These are phyloP conservation scores for Apteryx mantelli DNA, from an alignment of 2,113 vertebrate species.

Conservation along the genomic window DNA sequence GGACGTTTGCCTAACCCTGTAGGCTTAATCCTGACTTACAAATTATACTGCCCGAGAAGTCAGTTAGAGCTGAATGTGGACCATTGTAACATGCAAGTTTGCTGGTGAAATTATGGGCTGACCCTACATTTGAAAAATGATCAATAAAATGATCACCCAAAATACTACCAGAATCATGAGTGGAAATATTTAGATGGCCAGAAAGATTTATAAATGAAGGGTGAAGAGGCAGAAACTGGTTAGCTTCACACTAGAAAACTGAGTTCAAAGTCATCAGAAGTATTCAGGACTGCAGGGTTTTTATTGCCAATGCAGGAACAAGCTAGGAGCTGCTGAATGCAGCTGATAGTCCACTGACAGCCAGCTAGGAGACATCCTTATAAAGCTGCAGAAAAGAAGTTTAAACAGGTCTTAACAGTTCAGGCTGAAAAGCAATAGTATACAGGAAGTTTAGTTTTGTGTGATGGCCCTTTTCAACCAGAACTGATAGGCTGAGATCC, in stretches of 20 bases:
- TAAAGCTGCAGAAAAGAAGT: slow-evolving; percentile 25
- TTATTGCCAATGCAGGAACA: slow-evolving; percentile 42
- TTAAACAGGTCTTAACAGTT: slow-evolving; percentile 25
- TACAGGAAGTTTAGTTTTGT: neutral
- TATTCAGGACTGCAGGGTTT: slow-evolving; percentile 27
- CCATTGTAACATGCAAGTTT: neutral
- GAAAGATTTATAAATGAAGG: neutral
- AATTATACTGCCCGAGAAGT: slow-evolving; percentile 6
- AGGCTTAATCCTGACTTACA: slow-evolving; percentile 60
- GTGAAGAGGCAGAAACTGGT: slow-evolving; percentile 44
- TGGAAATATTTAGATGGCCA: slow-evolving; percentile 2
- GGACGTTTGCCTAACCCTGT: slow-evolving; percentile 66
- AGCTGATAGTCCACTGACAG: slow-evolving; percentile 53
- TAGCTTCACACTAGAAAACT: slow-evolving; percentile 44
- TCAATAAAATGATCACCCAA: slow-evolving; percentile 19
- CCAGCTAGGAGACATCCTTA: slow-evolving; percentile 34
- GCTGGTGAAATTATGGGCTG: neutral
- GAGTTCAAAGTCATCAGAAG: slow-evolving; percentile 33
- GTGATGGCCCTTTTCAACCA: neutral
- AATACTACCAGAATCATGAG: neutral
- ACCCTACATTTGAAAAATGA: neutral
- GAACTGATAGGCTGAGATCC: neutral
- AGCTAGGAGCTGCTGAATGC: slow-evolving; percentile 31
- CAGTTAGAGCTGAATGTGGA: neutral
- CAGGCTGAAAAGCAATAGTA: neutral